Evolutionary conservation across 2,113 vertebrate genomes (phyloP).

Genomic region (Rhadina sibilatrix): DNA sequence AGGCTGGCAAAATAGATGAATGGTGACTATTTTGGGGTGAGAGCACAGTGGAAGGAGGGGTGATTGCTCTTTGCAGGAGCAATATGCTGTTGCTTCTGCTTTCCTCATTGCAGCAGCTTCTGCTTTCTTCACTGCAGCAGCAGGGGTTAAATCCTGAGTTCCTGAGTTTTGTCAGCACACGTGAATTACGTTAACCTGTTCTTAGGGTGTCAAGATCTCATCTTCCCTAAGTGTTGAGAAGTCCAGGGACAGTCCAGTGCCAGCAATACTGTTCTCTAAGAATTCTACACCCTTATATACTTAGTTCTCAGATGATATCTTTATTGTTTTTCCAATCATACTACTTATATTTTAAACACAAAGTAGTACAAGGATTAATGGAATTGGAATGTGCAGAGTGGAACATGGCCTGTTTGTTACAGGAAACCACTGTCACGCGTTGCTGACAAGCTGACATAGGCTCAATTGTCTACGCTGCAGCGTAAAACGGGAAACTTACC

Average conservation of each 20-base stretch:
- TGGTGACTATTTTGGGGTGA: not conserved
- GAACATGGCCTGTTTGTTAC: conserved; percentile 31
- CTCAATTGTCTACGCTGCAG: not conserved
- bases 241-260: not conserved
- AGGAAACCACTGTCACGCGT: conserved; percentile 44
- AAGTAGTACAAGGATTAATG: conserved; percentile 16
- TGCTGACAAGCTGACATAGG: conserved; percentile 37
- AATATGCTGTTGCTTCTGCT: not conserved
- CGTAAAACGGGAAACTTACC: not conserved
- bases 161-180: not conserved
- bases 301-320: not conserved
- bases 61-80: not conserved
- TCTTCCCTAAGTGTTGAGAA: not conserved
- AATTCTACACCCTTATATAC: not conserved
- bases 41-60: not conserved
- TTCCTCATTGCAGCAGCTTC: not conserved
- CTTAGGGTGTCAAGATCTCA: not conserved
- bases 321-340: not conserved
- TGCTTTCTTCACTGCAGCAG: not conserved
- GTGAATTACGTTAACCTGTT: not conserved
- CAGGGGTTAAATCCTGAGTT: not conserved
- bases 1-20: not conserved
- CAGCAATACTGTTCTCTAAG: conserved; percentile 1
- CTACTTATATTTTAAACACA: not conserved
- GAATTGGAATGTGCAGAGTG: not conserved